Conservation (phyloP, 2,888 invertebrate genomes). For the Erannis defoliaria region DNA sequence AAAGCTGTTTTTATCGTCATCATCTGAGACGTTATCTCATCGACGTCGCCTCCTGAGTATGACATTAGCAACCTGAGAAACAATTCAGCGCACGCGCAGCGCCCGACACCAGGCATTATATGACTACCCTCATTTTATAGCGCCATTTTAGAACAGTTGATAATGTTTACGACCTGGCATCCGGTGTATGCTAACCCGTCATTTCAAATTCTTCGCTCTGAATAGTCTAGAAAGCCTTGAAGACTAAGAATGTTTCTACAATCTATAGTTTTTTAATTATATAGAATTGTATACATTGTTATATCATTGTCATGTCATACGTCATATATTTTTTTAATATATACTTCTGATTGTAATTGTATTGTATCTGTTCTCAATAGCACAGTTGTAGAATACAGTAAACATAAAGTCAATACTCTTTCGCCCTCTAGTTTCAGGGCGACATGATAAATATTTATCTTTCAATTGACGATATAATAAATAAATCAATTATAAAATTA, state of each 20-base stretch:
- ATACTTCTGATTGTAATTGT: constrained; percentile 11
- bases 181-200: constrained; percentile 54
- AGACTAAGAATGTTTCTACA: constrained; percentile 45
- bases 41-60: neutral
- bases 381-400: constrained; percentile 38
- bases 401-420: constrained; percentile 46
- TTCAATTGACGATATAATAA: constrained; percentile 23
- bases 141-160: constrained; percentile 61
- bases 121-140: constrained; percentile 68
- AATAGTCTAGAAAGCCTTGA: constrained; percentile 47
- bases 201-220: constrained; percentile 54
- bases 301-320: neutral
- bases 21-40: constrained; percentile 23
- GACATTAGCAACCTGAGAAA: constrained; percentile 40
- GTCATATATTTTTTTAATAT: neutral
- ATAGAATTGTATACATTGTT: constrained; percentile 1
- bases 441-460: constrained; percentile 31
- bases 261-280: constrained; percentile 31
- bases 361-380: constrained; percentile 26
- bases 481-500: too few relatives aligned
- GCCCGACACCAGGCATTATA: constrained; percentile 59
- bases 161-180: constrained; percentile 62
- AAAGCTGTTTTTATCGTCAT: constrained; percentile 8
- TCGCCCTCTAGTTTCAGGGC: constrained; percentile 39
- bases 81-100: constrained; percentile 66